Percentiles rank a stretch among this genome's conserved stretches.
Evolutionary conservation across 2,888 invertebrate species (phyloP).

Genomic region (Dysmachus trigonus): DNA sequence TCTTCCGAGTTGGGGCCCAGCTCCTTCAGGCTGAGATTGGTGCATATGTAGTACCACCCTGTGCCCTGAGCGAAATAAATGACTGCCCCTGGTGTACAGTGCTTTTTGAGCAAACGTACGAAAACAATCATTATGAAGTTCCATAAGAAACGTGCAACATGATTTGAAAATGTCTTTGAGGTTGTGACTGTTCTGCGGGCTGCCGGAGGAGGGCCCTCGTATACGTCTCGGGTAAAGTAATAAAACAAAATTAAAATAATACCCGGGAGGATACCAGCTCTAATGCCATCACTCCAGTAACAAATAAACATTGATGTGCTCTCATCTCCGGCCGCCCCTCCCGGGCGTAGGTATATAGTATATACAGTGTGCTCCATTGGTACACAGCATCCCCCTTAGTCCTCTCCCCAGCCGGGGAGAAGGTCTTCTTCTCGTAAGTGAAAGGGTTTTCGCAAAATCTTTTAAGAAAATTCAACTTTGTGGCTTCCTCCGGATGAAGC

Average conservation of each 20-base stretch:
- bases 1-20: background rate
- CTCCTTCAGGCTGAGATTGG: background rate
- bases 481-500: constrained; percentile 19
- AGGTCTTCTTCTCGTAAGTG: background rate
- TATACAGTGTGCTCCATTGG: background rate
- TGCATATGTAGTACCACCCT: background rate
- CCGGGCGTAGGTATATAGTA: background rate
- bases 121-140: constrained; percentile 31
- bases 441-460: constrained; percentile 39
- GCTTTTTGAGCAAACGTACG: background rate
- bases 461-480: constrained; percentile 43
- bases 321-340: constrained; percentile 8
- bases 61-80: background rate
- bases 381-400: background rate
- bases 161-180: constrained; percentile 40
- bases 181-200: background rate
- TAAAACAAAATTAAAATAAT: constrained; percentile 46
- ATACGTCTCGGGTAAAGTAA: constrained; percentile 34
- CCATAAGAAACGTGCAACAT: constrained; percentile 13
- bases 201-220: background rate
- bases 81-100: background rate
- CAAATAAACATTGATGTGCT: constrained; percentile 42
- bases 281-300: constrained; percentile 33
- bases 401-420: too few species aligned
- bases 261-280: constrained; percentile 37